phyloP scores from a whole-genome alignment of 1,140 invertebrate species.

The Elysia chlorotica region DNA sequence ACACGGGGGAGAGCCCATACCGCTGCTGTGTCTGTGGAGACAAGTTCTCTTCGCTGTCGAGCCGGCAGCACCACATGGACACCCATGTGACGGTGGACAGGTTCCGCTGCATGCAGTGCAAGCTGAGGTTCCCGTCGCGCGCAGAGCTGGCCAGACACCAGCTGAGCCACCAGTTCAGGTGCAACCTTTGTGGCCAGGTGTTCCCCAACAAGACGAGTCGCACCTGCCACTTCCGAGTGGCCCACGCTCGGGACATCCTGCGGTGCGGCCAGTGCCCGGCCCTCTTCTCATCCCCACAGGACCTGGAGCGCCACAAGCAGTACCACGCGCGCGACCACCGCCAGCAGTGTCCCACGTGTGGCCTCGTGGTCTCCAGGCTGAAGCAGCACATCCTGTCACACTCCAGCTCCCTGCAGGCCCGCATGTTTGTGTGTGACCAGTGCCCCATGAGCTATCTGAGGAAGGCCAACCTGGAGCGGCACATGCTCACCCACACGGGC shows the following conservation, averaged over 20 bases:
- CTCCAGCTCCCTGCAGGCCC: not conserved
- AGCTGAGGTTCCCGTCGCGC: constrained; percentile 2
- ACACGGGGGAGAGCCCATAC: constrained; percentile 19
- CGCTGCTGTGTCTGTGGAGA: constrained; percentile 18
- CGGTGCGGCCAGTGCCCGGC: constrained; percentile 3
- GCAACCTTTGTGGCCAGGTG: constrained; percentile 8
- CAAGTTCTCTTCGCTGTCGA: constrained; percentile 10
- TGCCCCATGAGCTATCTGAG: constrained; percentile 30
- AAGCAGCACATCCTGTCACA: constrained; percentile 21
- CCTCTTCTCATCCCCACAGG: constrained; percentile 2
- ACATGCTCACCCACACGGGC: constrained; percentile 27
- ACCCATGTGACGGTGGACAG: constrained; percentile 1
- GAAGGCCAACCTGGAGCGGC: constrained; percentile 22
- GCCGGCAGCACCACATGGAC: constrained; percentile 17
- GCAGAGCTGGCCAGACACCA: constrained; percentile 20
- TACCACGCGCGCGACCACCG: constrained; percentile 13
- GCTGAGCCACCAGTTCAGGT: constrained; percentile 15
- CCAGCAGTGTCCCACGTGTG: constrained; percentile 18
- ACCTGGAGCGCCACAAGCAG: constrained; percentile 2
- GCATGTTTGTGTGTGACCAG: constrained; percentile 25
- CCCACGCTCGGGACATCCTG: constrained; percentile 6
- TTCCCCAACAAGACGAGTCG: constrained; percentile 22
- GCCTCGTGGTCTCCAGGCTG: constrained; percentile 14
- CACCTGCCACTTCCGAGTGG: constrained; percentile 14
- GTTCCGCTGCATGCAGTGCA: constrained; percentile 12